Conservation (phyloP, 2,113 vertebrate species). For the Carlito syrichta region DNA sequence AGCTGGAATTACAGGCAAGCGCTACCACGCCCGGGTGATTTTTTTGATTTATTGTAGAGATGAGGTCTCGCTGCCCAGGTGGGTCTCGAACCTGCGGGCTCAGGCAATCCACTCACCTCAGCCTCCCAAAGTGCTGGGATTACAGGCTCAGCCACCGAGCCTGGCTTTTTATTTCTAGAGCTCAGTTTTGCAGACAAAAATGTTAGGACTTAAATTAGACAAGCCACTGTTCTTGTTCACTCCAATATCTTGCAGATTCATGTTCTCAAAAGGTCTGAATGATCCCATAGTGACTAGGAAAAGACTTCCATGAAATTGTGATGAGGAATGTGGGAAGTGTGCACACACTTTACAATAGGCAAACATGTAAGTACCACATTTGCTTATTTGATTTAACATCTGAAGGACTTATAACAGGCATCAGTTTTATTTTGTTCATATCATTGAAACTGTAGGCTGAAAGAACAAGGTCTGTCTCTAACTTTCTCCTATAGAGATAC, state of each 20-base stretch:
- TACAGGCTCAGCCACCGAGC: no score
- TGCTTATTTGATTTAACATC: neutral
- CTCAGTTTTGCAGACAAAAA: slow-evolving; percentile 8
- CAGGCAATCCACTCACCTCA: no score
- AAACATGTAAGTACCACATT: neutral
- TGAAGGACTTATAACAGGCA: neutral
- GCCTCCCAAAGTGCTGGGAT: no score
- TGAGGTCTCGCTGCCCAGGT: no score
- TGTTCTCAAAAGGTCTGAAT: slow-evolving; percentile 19
- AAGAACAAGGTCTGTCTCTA: neutral
- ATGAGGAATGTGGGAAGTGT: neutral
- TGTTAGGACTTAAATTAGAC: neutral
- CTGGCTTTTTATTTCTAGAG: neutral
- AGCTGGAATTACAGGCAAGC: no score
- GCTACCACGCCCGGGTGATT: no score
- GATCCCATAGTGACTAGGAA: neutral
- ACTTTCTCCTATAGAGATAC: neutral
- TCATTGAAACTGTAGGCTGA: neutral
- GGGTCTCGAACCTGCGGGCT: no score
- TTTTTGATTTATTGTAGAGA: no score
- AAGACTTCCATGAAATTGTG: neutral
- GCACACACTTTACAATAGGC: neutral
- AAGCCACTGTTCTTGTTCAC: neutral
- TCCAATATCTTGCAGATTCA: neutral
- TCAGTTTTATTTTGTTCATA: neutral